Base-by-base conservation (phyloP, 2,888 invertebrate species). In the Papilio elwesi region DNA sequence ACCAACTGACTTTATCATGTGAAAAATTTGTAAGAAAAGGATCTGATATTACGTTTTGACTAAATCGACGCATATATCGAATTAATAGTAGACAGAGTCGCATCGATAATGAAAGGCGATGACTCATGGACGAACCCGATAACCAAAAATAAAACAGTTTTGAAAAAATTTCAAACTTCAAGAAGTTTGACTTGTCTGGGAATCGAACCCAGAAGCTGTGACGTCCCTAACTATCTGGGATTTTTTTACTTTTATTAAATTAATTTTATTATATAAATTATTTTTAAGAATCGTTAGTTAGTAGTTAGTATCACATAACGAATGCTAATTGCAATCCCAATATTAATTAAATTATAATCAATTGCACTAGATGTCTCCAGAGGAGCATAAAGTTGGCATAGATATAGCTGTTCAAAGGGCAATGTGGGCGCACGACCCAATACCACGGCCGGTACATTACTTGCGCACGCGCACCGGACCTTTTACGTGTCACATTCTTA, bases 371-470 rank as follows among this genome's bases (percentile, higher is more conserved):
- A 91, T 91, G 88, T 87, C 83, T 87, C 89, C 87, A 88, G 86
- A 87, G 89, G 85, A 89, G 90, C 90, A 90, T 89, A 87, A 87
- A 91, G 89, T 92, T 93, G 93, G 93, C 93, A 92, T 93, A 90
- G 91, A 92, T 88, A 86, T 87, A 84, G 82, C 81, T 86, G 91
- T 92, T 91, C 92, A 92, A 92, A 92, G 92, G 92, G 91, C 91
- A 84, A 87, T 87, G 92, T 92, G 91, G 92, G 92, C 91, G 92
- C 87, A 82, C 89, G 92, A 89, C 92, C 92, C 87, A 91, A 93
- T 92, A 92, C 93, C 91, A 82, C 88, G 82, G 82, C 83, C 84
- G 80, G 82, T 82, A 81, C 82, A 82, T 82, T 84, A 83, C 78
- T 83, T 84, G 88, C 90, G 88, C 89, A 84, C 84, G 87, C 90